Base-by-base conservation (phyloP, 2,113 vertebrate genomes). In the Prietella phreatophila region DNA sequence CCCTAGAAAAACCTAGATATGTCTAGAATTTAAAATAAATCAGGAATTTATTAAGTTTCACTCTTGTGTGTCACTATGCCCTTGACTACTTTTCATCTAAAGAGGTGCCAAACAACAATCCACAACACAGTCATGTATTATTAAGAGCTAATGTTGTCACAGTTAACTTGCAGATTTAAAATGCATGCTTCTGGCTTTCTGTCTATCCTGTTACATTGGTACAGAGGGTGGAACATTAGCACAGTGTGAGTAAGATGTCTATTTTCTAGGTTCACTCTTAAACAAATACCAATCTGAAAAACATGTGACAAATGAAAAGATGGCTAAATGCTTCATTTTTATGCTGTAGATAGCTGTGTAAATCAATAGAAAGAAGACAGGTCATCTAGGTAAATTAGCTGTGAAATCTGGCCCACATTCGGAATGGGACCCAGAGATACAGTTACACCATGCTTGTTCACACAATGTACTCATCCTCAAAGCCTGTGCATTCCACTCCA, bases 181-280 rank as follows among this genome's bases (percentile, higher is more conserved):
- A 76, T 3, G 42, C 39, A 53, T 85, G 80, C 80, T 85, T 88
- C 80, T 56, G 75, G 78, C 50, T 67, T 69, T 61, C 36, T 55
- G 87, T 93, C 91, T 93, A 92, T 95, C 92, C 36, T 86, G 92
- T 94, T 94, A 93, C 94, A 88, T 50, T 67, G 76, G 90, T 89
- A 92, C 94, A 95, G 94, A 95, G 94, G 47, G 65, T 85, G 83
- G 25, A 55, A 73, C 39, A 22, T 30, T 85, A 85, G 93, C 85
- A 78, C 2, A 67, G 86, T 90, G 90, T 90, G 83, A 91, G 30
- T 76, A 73, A 90, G 73, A 92, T 92, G 81, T 85, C 89, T 55
- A 73, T 63, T 83, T 91, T 92, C 91, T 87, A 84, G 85, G 91
- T 93, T 91, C 89, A 91, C 5, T 80, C 85, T 47, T 89, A 82